Evolutionary conservation across 2,797 vertebrate genomes (phyloP).

Genomic region (Hydrophis major): DNA sequence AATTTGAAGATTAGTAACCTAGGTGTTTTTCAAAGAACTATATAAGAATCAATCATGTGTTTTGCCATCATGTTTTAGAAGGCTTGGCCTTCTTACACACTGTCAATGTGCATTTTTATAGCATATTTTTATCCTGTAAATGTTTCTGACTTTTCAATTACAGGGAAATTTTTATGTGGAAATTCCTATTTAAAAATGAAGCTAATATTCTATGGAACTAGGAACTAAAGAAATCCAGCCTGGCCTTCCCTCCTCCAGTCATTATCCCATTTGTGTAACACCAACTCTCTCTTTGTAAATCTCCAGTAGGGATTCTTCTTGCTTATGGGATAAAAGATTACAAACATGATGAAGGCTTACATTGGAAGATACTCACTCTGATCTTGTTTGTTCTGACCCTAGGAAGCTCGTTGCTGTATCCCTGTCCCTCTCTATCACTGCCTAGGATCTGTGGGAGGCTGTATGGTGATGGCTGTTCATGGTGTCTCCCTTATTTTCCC

Average conservation of each 20-base stretch:
- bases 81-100: neutral
- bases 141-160: neutral
- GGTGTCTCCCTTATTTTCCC: slow-evolving; percentile 79
- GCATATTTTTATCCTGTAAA: neutral
- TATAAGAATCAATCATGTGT: neutral
- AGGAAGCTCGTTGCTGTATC: slow-evolving; percentile 67
- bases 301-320: neutral
- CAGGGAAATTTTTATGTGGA: neutral
- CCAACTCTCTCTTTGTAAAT: neutral
- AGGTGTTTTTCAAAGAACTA: neutral
- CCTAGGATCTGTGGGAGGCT: slow-evolving; percentile 81
- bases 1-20: neutral
- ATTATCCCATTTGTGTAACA: neutral
- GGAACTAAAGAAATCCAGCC: neutral
- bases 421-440: slow-evolving; percentile 85
- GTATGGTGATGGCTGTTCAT: slow-evolving; percentile 75
- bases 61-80: neutral
- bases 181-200: neutral
- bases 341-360: fast-evolving
- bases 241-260: no score
- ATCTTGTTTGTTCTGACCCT: slow-evolving; percentile 46
- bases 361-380: neutral
- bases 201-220: neutral
- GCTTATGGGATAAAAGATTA: neutral
- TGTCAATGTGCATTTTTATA: neutral